phyloP scores from a whole-genome alignment of 2,113 vertebrate genomes.

The Scalopus aquaticus region DNA sequence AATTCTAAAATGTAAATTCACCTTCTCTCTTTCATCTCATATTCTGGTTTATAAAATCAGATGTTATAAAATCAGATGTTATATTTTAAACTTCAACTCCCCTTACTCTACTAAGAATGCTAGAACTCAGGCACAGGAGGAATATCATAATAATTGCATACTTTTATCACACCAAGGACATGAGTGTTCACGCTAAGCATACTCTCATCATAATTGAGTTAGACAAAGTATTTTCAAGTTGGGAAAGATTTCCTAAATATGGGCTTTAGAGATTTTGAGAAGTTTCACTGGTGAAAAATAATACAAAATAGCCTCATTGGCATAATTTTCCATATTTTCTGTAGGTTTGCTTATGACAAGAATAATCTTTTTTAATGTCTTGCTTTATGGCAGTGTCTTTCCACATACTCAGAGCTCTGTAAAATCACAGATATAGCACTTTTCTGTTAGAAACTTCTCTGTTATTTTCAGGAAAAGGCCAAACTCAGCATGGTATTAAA shows the following conservation, averaged over 20 bases:
- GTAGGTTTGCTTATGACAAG: background rate
- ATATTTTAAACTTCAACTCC: conserved; percentile 17
- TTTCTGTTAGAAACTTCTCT: background rate
- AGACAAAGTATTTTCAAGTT: conserved; percentile 4
- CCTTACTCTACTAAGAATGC: background rate
- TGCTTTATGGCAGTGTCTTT: background rate
- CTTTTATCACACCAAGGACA: background rate
- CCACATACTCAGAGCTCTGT: background rate
- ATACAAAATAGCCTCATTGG: background rate
- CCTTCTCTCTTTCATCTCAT: conserved; percentile 30
- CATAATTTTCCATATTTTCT: conserved; percentile 33
- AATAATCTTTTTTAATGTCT: conserved; percentile 19
- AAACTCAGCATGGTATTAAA: background rate
- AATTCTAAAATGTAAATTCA: conserved; percentile 40
- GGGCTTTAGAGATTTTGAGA: conserved; percentile 13
- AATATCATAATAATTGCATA: background rate
- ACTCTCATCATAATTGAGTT: background rate
- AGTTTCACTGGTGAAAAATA: conserved; percentile 3
- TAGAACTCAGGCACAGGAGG: background rate
- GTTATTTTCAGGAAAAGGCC: background rate
- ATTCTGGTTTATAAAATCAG: conserved; percentile 43
- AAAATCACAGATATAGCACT: background rate
- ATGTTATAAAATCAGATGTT: background rate
- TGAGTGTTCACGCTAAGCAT: background rate
- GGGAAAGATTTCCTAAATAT: background rate